Base-by-base conservation (phyloP, 2,797 vertebrate species). In the Falco columbarius region DNA sequence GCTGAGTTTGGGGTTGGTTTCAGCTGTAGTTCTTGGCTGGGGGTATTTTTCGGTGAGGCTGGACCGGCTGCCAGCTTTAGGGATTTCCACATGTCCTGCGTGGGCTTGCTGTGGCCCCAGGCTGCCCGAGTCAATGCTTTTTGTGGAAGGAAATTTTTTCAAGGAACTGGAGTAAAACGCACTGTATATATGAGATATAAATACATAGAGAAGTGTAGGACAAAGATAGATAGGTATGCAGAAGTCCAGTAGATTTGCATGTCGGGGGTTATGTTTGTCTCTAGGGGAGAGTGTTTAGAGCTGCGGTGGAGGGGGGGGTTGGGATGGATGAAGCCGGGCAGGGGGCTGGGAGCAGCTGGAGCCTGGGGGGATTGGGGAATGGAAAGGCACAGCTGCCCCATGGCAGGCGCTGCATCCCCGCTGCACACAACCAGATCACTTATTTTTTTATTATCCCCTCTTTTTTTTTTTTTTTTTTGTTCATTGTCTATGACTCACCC, bases 231-330 rank as follows among this genome's bases (percentile, higher is more conserved):
- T 84, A 92, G 85, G 95, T 89, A 94, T 90, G 90, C 95, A 90
- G 92, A 95, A 92, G 84, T 97, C 34, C 90, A 75, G 93, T 98
- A 96, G 97, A 97, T 95, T 97, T 97, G 97, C 97, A 97, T 98
- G 98, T 96, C 2, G 27, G 96, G 84, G 91, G 83, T 36, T 80
- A 72, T 77, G 70, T 92, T 93, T 93, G 77, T 81, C 29, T 86
- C 15, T 32, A 76, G 79, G 93, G 90, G 65, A 91, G 55, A 63
- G 67, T 17, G 66, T 77, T 94, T 88, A 90, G 65, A 93, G 79
- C 87, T 0, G 1, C 6, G 6, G 61, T 83, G 54, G 74, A 55
- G 65, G 0, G 12, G 20, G 72, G 62, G 34, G 44, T 73, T 82
- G 84, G 89, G 70, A 84, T 75, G 89, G 93, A 80, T 22, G 38